Base-by-base conservation (phyloP, 64 coral and sea anemone genomes). In the Actinia equina region DNA sequence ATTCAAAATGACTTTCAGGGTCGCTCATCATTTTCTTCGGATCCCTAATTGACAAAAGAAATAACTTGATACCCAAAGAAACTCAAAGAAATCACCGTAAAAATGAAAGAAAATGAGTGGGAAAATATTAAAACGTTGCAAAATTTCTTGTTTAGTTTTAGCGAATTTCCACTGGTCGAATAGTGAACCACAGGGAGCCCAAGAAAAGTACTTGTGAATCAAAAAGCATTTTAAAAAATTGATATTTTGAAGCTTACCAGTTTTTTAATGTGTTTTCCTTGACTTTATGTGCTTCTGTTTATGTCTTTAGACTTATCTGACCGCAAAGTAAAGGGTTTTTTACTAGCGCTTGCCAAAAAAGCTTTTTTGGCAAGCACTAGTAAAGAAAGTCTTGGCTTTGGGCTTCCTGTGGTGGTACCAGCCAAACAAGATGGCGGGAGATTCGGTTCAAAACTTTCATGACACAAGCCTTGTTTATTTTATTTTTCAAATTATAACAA, bases 361-460 rank as follows among this genome's bases (percentile, higher is more conserved):
- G 11, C 20, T 65, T 23, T 65, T 65, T 19, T 19, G 23, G 18
- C 62, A 65, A 65, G 5, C 9, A 20, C 62, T 5, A 3, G 22
- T 4, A 57, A 57, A 12, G 10, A 11, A 2, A 12, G n/a, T n/a
- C n/a, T n/a, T 12, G 7, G 15, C 52, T 57, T 57, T 16, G 55
- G 55, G 55, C 11, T 57, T 57, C 55, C 55, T 57, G 55, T 57
- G 25, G 26, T 25, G 69, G 46, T 4, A 49, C 46, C 46, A 74
- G 7, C 4, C 86, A 30, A 65, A 64, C 76, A 88, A 80, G 74
- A 88, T 88, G 86, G 87, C 87, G 87, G 87, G 86, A 87, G 67
- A 77, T 79, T 44, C 22, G 78, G 42, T 49, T 20, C 19, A 81
- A 52, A 81, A 44, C 30, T 37, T 10, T n/a, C 5, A 3, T 81